A percentile compares a stretch with the other conserved stretches of the same genome.
Conservation (phyloP, 2,113 vertebrate genomes). For the Pseudopipra pipra region DNA sequence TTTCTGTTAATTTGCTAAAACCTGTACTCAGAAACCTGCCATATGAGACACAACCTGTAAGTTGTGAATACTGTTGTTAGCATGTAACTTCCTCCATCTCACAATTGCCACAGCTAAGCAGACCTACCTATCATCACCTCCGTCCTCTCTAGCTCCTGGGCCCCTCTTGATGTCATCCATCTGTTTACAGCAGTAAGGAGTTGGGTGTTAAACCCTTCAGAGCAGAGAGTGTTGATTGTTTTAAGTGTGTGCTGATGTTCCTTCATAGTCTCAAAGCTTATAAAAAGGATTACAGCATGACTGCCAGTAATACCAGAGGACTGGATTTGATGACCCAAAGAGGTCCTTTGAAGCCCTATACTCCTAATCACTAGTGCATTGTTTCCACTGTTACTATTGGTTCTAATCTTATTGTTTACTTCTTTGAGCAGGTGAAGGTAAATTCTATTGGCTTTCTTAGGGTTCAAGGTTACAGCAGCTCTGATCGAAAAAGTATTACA, state of each 20-base stretch:
- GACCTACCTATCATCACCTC: neutral
- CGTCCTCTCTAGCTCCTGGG: neutral
- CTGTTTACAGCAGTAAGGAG: neutral
- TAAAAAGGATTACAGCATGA: neutral
- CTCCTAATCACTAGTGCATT: neutral
- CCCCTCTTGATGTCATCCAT: neutral
- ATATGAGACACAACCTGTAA: neutral
- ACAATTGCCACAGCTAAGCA: neutral
- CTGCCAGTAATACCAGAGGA: neutral
- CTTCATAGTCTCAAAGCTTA: neutral
- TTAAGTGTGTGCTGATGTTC: neutral
- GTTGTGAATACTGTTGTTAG: neutral
- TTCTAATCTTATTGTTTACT: neutral
- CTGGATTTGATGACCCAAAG: neutral
- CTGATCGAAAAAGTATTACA: neutral
- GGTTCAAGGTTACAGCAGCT: slow-evolving; percentile 21
- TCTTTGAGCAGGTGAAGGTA: neutral
- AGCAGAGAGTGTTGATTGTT: neutral
- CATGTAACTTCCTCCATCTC: neutral
- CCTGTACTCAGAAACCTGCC: neutral
- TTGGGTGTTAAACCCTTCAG: slow-evolving; percentile 5
- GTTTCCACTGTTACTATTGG: neutral
- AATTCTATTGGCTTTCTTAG: neutral
- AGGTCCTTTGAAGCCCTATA: neutral
- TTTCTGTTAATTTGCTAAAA: neutral